Conservation (phyloP, 2,888 invertebrate genomes). For the Rugalucina vietnamica region DNA sequence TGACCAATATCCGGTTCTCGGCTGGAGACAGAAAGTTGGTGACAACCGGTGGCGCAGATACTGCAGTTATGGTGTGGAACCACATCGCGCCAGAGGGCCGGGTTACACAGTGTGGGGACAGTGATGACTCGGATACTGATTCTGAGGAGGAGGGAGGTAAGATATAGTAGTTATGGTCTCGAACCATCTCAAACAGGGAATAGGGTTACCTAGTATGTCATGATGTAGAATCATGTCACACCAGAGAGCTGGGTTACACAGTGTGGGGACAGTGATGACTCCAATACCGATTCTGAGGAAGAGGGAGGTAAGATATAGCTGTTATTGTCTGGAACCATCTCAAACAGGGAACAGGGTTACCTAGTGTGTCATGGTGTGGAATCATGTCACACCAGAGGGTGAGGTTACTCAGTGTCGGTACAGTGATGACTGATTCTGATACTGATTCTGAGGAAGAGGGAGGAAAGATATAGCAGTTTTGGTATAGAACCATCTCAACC, state of each 20-base stretch:
- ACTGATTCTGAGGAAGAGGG: slow-evolving; percentile 84
- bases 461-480: slow-evolving; percentile 45
- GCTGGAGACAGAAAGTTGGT: slow-evolving; percentile 80
- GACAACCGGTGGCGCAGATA: slow-evolving; percentile 84
- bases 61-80: slow-evolving; percentile 84
- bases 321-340: too few relatives aligned
- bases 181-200: too few relatives aligned
- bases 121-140: slow-evolving; percentile 83
- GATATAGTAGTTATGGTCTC: neutral
- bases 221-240: slow-evolving; percentile 82
- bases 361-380: slow-evolving; percentile 84
- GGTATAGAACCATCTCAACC: too few relatives aligned
- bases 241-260: slow-evolving; percentile 55
- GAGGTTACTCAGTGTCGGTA: slow-evolving; percentile 76
- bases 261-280: slow-evolving; percentile 83
- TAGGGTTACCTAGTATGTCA: too few relatives aligned
- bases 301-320: slow-evolving; percentile 77
- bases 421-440: slow-evolving; percentile 82
- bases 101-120: slow-evolving; percentile 75
- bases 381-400: slow-evolving; percentile 63
- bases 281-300: slow-evolving; percentile 83
- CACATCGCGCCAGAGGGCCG: slow-evolving; percentile 64
- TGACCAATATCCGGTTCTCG: slow-evolving; percentile 84
- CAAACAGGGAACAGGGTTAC: too few relatives aligned
- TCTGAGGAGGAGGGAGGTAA: slow-evolving; percentile 83